Base-by-base conservation (phyloP, 64 coral and sea anemone genomes). In the Orbicella faveolata region DNA sequence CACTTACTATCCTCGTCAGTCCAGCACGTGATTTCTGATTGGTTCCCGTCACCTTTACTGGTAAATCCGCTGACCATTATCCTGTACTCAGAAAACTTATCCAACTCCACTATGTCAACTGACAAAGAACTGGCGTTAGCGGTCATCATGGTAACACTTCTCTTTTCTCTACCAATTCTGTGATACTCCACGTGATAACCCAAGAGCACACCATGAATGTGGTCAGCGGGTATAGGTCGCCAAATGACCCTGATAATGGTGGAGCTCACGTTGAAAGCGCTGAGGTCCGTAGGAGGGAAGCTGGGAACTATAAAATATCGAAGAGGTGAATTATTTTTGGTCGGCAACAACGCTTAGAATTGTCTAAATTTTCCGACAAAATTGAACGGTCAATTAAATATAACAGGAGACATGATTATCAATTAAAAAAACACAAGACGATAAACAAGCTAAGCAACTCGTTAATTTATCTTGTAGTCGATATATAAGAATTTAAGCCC, bases 111-210 rank as follows among this genome's bases (percentile, higher is more conserved):
- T 78, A 78, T 51, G 18, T 51, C 39, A 53, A 78, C 75, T 52
- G 75, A 78, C 36, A 51, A 20, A 20, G 41, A 48, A 21, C 41
- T 9, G 37, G 20, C 75, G 51, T 78, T 52, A 34, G 52, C 37
- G 9, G 75, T 52, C 11, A 23, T 41, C 18, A 78, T 78, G 37
- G 75, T 78, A 78, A 78, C 75, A 78, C 75, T 78, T 78, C 75
- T 78, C 44, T 78, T 78, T 52, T 19, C 4, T 52, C 75, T 53
- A 15, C 37, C 8, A 23, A 83, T n/a, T 83, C n/a, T 62, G 26
- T 68, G 80, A 83, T 62, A 34, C 11, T 34, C 37, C 80, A 83
- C 80, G 64, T 83, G 80, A 64, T 83, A 83, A 35, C 80, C 80
- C 35, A 83, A 68, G 14, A 83, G 54, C 80, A 83, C 23, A 36